Base-by-base conservation (phyloP, 2,888 invertebrate genomes). In the Polydrusus cervinus region DNA sequence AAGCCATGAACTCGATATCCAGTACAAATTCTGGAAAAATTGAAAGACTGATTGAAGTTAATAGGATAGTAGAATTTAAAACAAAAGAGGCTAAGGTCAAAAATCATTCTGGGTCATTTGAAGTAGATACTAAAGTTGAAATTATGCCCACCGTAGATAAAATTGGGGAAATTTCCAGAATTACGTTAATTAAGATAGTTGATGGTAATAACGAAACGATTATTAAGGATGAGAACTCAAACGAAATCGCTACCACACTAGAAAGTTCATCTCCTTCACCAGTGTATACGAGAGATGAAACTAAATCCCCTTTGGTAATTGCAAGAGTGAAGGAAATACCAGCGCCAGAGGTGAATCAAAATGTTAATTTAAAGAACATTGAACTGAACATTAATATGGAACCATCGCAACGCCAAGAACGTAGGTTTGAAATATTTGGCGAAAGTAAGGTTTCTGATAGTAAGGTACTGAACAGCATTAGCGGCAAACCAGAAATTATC, bases 161-260 rank as follows among this genome's bases (percentile, higher is more conserved):
- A 87, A 90, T 93, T 76, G 93, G 93, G 55, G 92, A 92, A 85
- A 91, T 93, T 0, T 93, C 91, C 83, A 89, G 93, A 79, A 91
- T 90, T 43, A 92, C 92, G 79, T 88, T 91, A 18, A 93, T 93
- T 14, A 92, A 93, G 84, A 89, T 93, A 66, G 90, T 93, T 3
- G 92, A 91, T 86, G 90, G 90, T 80, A 89, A 80, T 60, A 78
- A 80, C 53, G 71, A 71, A 25, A 76, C 74, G 11, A 49, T 78
- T 55, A 70, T 74, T 14, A 71, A 79, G 69, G 80, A 81, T 25
- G 79, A 79, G 16, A 81, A 81, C 66, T 78, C 78, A 7, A 78
- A 75, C 7, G 66, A 79, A 53, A 73, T 71, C 38, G 69, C 34
- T 9, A 67, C 73, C 0, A 73, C 70, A 13, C 14, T 47, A 13